phyloP scores from a whole-genome alignment of 2,113 vertebrate species.

The Alexandromys fortis region DNA sequence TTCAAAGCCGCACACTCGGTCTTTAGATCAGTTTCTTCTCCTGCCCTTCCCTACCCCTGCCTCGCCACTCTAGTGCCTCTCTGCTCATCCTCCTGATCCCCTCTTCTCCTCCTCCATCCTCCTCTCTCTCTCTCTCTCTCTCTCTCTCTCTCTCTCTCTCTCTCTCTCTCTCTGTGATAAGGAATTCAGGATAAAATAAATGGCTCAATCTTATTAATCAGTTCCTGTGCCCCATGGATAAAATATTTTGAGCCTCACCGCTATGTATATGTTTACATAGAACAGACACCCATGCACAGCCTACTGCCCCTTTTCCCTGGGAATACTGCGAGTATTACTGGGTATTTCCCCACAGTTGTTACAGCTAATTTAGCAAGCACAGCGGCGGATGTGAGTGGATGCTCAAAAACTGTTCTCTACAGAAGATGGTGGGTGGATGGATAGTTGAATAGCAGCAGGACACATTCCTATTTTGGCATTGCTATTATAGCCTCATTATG shows the following conservation, averaged over 20 bases:
- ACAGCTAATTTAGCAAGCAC: not conserved
- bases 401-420: not conserved
- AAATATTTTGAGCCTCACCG: not conserved
- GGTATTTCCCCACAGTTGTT: not conserved
- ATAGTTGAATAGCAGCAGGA: not conserved
- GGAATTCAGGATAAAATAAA: not conserved
- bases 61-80: fast-evolving
- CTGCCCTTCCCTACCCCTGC: not conserved
- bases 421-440: not conserved
- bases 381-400: not conserved
- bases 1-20: not conserved
- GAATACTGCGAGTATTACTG: not conserved
- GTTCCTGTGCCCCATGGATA: not conserved
- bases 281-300: not conserved
- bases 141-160: no score
- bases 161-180: not conserved
- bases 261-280: not conserved
- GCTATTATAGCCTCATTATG: not conserved
- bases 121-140: not conserved
- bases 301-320: not conserved
- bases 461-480: not conserved
- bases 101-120: not conserved
- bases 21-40: not conserved
- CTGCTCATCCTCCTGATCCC: not conserved
- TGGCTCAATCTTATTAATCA: not conserved